Percentiles rank a stretch among this genome's conserved stretches.
These are phyloP conservation scores for Stenotaenia linearis DNA, from an alignment of 2,888 invertebrate species.

Conservation along the genomic window DNA sequence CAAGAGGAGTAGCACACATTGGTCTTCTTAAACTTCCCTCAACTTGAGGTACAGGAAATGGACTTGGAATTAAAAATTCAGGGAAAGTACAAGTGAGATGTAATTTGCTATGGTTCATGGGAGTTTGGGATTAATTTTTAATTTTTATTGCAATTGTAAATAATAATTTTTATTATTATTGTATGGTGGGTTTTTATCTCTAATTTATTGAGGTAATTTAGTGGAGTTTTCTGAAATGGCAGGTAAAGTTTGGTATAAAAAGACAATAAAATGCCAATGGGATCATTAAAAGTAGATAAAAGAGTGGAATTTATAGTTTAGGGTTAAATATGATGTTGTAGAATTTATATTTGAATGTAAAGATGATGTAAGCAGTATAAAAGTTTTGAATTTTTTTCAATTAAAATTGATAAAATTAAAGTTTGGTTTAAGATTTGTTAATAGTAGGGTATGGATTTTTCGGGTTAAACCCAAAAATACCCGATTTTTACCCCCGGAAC, in stretches of 20 bases:
- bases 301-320: not conserved
- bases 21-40: not conserved
- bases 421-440: no score
- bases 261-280: not conserved
- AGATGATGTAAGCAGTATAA: no score
- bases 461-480: no score
- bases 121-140: not conserved
- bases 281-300: not conserved
- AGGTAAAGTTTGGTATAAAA: not conserved
- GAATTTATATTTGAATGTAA: not conserved
- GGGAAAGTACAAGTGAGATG: not conserved
- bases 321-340: not conserved
- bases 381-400: not conserved
- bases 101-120: not conserved
- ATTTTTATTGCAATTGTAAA: not conserved
- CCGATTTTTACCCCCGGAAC: no score
- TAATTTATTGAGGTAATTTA: not conserved
- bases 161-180: not conserved
- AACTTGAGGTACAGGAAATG: not conserved
- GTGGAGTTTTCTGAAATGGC: not conserved
- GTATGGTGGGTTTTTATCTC: not conserved
- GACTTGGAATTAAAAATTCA: constrained; percentile 3
- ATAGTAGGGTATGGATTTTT: no score
- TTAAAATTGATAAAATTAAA: no score
- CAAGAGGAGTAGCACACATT: not conserved